Base-by-base conservation (phyloP, 2,113 vertebrate species). In the Probosciger aterrimus region DNA sequence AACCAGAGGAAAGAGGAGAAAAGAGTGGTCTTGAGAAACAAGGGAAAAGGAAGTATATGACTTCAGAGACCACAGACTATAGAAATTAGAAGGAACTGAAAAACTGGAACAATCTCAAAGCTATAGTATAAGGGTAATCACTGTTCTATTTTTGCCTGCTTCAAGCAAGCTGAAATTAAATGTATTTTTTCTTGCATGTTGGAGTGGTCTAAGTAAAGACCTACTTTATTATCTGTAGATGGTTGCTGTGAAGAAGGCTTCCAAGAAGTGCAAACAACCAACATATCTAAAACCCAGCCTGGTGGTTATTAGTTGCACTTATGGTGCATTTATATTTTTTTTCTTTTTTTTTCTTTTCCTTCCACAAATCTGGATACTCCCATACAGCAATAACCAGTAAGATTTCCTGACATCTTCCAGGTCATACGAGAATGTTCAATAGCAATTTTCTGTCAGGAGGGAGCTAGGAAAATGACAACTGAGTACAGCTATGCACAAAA, bases 21-120 rank as follows among this genome's bases (percentile, higher is more conserved):
- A 18, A 35, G 8, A 2, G 2, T 25, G 28, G 46, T 73, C 88
- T 64, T 91, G 73, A 93, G 44, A 93, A 95, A 93, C 6, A 46
- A 79, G 37, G n/a, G 60, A 86, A 86, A 82, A 68, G 81, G 86
- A 95, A 91, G 39, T 76, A 12, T 30, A 23, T 57, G 74, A 63
- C 57, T 91, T 53, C 35, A 81, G 77, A 81, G 73, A 86, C 88
- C 80, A 71, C 80, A 71, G 18, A 7, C 64, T 50, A 46, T 17
- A 71, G 46, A 88, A 24, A 59, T 41, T 50, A 82, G 69, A 77
- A 76, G 93, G 89, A 95, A 95, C 84, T 71, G 81, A 93, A 93
- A 93, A 88, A 86, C 60, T 93, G 81, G 74, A 95, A 71, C 60
- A 39, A 35, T 68, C 62, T 91, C 78, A 82, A 89, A 79, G 20